Conservation (phyloP, 2,113 vertebrate genomes). For the Osmerus eperlanus region DNA sequence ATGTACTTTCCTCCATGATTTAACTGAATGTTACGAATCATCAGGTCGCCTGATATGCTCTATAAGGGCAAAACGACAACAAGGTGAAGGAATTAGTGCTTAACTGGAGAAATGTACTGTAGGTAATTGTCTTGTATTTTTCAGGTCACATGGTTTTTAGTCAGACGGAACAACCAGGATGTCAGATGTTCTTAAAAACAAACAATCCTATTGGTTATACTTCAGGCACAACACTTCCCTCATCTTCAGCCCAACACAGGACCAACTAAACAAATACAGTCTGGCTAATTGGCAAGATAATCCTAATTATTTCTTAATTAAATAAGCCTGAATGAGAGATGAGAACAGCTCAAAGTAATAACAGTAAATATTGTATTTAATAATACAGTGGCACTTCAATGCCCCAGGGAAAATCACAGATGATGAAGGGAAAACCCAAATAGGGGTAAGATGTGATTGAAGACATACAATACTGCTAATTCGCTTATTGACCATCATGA, state of each 20-base stretch:
- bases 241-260: constrained; percentile 39
- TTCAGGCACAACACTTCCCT: constrained; percentile 41
- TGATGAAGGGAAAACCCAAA: background rate
- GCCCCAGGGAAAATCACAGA: constrained; percentile 18
- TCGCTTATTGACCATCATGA: background rate
- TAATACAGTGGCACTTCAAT: constrained; percentile 21
- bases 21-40: constrained; percentile 95
- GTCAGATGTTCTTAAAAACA: constrained; percentile 53
- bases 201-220: constrained; percentile 56
- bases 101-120: background rate
- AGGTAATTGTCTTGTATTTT: constrained; percentile 9
- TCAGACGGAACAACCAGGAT: constrained; percentile 35
- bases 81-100: background rate
- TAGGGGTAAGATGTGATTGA: constrained; percentile 1
- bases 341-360: constrained; percentile 35
- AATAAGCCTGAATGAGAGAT: constrained; percentile 47
- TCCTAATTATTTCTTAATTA: constrained; percentile 70
- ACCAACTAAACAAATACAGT: constrained; percentile 59
- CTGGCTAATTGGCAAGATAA: constrained; percentile 61
- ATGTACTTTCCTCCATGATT: constrained; percentile 89
- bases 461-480: background rate
- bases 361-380: constrained; percentile 59
- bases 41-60: constrained; percentile 87
- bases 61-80: constrained; percentile 49
- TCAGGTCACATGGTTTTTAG: constrained; percentile 32